A percentile compares a stretch with the other conserved stretches of the same genome.
Evolutionary conservation across 2,113 vertebrate species (phyloP).

Genomic region (Castor canadensis): DNA sequence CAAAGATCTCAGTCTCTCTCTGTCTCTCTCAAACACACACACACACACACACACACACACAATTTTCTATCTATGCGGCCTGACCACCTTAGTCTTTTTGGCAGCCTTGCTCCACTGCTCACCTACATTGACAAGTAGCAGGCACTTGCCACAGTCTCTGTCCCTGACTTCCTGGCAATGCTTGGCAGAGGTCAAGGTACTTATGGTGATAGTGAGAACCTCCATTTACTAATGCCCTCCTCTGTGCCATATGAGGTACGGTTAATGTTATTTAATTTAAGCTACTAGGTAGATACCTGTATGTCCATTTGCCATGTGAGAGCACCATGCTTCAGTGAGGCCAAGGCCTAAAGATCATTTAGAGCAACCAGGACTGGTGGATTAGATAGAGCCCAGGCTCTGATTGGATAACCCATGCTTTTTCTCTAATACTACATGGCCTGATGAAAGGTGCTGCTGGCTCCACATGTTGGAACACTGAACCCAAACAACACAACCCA

Average conservation of each 20-base stretch:
- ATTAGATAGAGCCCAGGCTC: conserved; percentile 13
- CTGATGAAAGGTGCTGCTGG: conserved; percentile 1
- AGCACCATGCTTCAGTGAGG: neutral
- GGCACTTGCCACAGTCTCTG: neutral
- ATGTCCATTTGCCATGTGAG: neutral
- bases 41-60: neutral
- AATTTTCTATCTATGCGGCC: neutral
- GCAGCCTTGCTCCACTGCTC: neutral
- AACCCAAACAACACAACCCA: neutral
- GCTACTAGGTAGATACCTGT: neutral
- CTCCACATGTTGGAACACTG: neutral
- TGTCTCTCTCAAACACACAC: too few species aligned
- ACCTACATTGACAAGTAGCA: neutral
- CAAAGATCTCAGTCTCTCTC: neutral
- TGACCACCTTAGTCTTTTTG: neutral
- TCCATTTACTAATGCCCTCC: neutral
- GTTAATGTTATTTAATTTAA: neutral
- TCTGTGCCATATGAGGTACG: neutral
- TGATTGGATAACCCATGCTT: neutral
- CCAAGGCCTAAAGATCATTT: neutral
- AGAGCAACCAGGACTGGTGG: neutral
- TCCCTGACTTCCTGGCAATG: neutral
- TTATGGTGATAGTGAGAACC: neutral
- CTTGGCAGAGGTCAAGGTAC: neutral
- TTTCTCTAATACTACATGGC: neutral